Evolutionary conservation across 2,797 vertebrate species (phyloP), one percentile per base, ranked within the genome.

Genomic region (Mormyrus proboscirostris): DNA sequence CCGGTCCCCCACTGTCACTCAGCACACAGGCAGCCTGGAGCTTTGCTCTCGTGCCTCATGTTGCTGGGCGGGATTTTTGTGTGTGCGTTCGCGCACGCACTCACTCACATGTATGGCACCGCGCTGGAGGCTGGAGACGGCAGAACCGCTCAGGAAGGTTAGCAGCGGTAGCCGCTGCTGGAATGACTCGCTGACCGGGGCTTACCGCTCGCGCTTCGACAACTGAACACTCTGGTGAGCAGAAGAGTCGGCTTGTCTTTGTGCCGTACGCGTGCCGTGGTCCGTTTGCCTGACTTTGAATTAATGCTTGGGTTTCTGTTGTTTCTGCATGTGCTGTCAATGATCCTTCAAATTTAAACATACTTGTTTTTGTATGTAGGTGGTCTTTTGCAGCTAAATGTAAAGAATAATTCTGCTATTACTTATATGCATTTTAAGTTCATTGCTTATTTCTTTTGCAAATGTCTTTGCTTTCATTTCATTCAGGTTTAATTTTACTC

Each of bases 121-220:
- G 88, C 25, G 55, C 79, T 16, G 79, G 55, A 88, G 62, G 51
- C 41, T 50, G 47, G 87, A 47, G 73, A 44, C 73, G 19, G 41
- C 33, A 85, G 88, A 51, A 25, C 2, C 50, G 83, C 49, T 51
- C 44, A 16, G 87, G 53, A 85, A 88, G 55, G 87, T 53, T 88
- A 29, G 62, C 59, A 41, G 73, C 41, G 19, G 73, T 3, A n/a
- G 59, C 57, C 50, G 87, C 87, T 62, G 79, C 53, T 33, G 79
- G 55, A 73, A 44, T 51, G 53, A 22, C 79, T 88, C 33, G 22
- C 38, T 88, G 57, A 86, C 65, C 14, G 89, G 85, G 59, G 55
- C 82, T 85, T 4, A 50, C 57, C 7, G n/a, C 38, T 79, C 38
- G 47, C 9, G 19, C 41, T 73, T 16, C 12, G 38, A 29, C 53